A percentile compares a stretch with the other conserved stretches of the same genome.
Evolutionary conservation across 2,113 vertebrate species (phyloP).

Genomic region (Emberiza fucata): DNA sequence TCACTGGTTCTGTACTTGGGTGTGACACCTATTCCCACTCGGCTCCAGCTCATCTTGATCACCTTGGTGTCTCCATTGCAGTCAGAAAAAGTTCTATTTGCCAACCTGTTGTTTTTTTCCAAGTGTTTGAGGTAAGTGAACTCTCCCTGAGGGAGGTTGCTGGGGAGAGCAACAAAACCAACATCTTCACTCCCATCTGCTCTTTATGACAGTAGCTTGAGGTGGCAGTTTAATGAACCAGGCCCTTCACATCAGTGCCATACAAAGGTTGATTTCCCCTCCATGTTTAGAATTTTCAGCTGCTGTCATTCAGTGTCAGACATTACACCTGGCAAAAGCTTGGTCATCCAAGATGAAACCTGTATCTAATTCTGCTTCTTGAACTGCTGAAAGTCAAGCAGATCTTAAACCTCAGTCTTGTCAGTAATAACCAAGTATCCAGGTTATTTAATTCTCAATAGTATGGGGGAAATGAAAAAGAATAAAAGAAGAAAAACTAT

Average conservation of each 20-base stretch:
- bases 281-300: background rate
- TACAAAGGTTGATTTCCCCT: background rate
- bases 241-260: background rate
- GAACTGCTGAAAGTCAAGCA: background rate
- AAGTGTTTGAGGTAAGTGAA: background rate
- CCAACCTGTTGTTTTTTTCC: background rate
- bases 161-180: background rate
- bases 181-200: background rate
- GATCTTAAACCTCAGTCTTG: background rate
- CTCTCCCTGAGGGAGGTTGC: background rate
- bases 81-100: background rate
- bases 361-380: background rate
- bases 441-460: background rate
- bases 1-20: background rate
- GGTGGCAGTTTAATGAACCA: background rate
- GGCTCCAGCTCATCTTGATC: background rate
- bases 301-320: background rate
- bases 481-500: background rate
- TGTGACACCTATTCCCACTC: background rate
- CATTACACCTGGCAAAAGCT: background rate
- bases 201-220: background rate
- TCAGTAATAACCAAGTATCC: background rate
- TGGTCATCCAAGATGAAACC: background rate
- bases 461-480: background rate
- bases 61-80: background rate